Evolutionary conservation across 2,888 invertebrate species (phyloP).

Genomic region (Xestia rhomboidea): DNA sequence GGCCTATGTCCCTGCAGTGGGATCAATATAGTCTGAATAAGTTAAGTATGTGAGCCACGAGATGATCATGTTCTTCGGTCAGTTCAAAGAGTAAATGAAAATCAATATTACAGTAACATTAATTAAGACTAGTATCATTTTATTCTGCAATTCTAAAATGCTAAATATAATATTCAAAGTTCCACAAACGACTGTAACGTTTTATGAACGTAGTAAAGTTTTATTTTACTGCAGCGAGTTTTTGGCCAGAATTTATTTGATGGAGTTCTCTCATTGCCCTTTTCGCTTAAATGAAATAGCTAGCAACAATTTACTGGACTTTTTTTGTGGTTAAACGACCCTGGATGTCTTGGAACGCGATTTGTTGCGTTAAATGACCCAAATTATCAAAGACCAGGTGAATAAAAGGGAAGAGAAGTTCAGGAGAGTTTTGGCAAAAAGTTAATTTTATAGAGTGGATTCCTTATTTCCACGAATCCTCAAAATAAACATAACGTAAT

Average conservation of each 20-base stretch:
- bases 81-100: neutral
- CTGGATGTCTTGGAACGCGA: constrained; percentile 14
- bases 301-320: constrained; percentile 48
- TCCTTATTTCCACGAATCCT: neutral
- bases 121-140: constrained; percentile 22
- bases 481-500: neutral
- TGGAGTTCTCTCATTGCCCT: constrained; percentile 52
- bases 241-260: constrained; percentile 61
- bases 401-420: constrained; percentile 10
- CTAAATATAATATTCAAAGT: constrained; percentile 54
- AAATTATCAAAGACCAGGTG: constrained; percentile 22
- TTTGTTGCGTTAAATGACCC: constrained; percentile 31
- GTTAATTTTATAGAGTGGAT: neutral
- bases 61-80: no score
- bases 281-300: constrained; percentile 46
- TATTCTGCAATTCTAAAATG: constrained; percentile 31
- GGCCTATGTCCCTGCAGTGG: neutral
- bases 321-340: constrained; percentile 42
- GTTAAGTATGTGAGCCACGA: neutral
- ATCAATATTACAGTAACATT: constrained; percentile 1
- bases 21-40: neutral
- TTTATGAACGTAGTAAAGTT: constrained; percentile 64
- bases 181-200: constrained; percentile 54
- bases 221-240: constrained; percentile 62
- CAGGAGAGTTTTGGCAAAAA: neutral